Evolutionary conservation across 2,888 invertebrate species (phyloP), one percentile per base, ranked within the genome.

Genomic region (Trimorus sp.): DNA sequence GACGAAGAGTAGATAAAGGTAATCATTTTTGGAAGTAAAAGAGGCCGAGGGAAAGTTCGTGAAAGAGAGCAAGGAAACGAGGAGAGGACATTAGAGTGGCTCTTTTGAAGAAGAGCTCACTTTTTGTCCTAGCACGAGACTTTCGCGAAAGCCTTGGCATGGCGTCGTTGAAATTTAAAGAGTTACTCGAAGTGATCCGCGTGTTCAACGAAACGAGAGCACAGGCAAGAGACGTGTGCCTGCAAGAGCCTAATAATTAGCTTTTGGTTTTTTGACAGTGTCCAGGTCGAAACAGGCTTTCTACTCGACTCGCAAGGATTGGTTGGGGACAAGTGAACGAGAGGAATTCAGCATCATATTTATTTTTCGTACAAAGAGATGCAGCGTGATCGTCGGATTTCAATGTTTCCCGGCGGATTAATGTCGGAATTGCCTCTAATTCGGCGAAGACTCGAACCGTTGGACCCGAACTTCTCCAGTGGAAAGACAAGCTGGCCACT

Each of bases 111-210:
- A 82, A 75, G 79, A 80, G 84, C 75, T 16, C 56, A 77, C 77
- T 83, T 79, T 84, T 84, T 84, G 77, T 82, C 81, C 76, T 59
- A 65, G 79, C 49, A 76, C 71, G 77, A 79, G 71, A 74, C 62
- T 78, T 78, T 81, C 53, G 81, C 78, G 71, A 81, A 81, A 83
- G 74, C 69, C 48, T 69, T 56, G 71, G 66, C 77, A 75, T 79
- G 77, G 80, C 81, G 79, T 85, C 85, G 80, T 84, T 82, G 84
- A 84, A 80, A 79, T 82, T 83, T 83, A 81, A 84, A 83, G 84
- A 83, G 84, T 83, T 77, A 80, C 84, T 83, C 83, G 81, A 83
- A 81, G 82, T 60, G 68, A 81, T 82, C 59, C 80, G 73, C 82
- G 71, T 70, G 80, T 75, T 83, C 83, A 75, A 60, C 81, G 75